These are phyloP conservation scores for Bimastos eiseni DNA, from an alignment of 2,888 invertebrate species.

Conservation along the genomic window DNA sequence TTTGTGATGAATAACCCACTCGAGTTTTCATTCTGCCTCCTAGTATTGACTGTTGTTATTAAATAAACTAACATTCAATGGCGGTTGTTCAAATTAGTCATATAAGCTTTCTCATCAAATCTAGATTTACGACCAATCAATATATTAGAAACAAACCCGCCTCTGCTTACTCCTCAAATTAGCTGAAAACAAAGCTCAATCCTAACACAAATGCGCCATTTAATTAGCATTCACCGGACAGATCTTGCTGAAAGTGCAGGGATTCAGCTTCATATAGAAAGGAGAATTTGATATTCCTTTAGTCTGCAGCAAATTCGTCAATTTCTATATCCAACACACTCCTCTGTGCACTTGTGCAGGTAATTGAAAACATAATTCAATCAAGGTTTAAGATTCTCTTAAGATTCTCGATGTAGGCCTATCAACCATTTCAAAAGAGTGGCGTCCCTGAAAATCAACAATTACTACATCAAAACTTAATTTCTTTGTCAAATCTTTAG, in stretches of 20 bases:
- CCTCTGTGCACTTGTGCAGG: too few relatives aligned
- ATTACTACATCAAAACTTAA: background rate
- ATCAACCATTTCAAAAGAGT: background rate
- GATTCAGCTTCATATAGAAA: background rate
- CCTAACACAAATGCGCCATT: background rate
- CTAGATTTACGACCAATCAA: background rate
- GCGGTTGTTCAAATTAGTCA: background rate
- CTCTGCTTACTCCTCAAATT: background rate
- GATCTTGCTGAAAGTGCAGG: background rate
- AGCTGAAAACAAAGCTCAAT: background rate
- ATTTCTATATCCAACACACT: too few relatives aligned
- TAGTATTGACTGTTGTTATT: too few relatives aligned
- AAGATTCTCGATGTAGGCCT: too few relatives aligned
- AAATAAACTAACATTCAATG: background rate
- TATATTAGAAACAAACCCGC: background rate
- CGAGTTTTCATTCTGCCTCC: too few relatives aligned
- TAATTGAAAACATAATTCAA: background rate
- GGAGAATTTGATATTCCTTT: background rate
- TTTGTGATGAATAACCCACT: background rate
- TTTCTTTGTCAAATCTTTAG: background rate
- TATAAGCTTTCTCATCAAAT: background rate
- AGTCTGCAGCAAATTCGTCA: background rate
- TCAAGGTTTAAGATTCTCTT: too few relatives aligned
- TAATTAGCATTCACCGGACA: background rate
- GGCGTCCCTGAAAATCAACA: background rate